A percentile compares a stretch with the other conserved stretches of the same genome.
Evolutionary conservation across 2,888 invertebrate genomes (phyloP).

Genomic region (Meandrusa payeni): DNA sequence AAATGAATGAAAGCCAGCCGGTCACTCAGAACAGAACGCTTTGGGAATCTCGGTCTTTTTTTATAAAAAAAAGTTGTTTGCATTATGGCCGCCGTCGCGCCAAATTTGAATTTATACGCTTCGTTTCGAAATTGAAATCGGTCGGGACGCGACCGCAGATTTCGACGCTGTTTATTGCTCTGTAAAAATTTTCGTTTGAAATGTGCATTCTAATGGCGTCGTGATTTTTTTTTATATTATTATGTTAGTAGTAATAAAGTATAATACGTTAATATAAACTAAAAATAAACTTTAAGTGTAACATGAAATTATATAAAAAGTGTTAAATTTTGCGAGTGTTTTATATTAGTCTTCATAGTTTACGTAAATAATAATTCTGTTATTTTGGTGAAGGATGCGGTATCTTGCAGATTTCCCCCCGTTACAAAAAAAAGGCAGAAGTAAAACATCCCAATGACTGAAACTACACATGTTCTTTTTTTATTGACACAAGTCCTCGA

Average conservation of each 20-base stretch:
- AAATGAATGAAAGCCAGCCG: constrained; percentile 24
- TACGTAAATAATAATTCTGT: too few relatives aligned
- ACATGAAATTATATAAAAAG: too few relatives aligned
- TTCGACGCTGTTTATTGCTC: constrained; percentile 32
- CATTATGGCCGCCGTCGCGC: constrained; percentile 49
- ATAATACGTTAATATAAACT: neutral
- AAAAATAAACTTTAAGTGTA: too few relatives aligned
- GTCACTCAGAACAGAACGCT: constrained; percentile 35
- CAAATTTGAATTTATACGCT: constrained; percentile 55
- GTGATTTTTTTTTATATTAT: constrained; percentile 9
- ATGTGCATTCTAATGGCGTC: constrained; percentile 18
- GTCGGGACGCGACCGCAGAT: constrained; percentile 42
- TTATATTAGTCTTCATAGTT: too few relatives aligned
- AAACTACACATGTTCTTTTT: constrained; percentile 8
- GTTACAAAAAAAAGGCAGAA: too few relatives aligned
- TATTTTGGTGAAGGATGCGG: too few relatives aligned
- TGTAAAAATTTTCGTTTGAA: constrained; percentile 31
- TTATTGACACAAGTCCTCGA: constrained; percentile 5
- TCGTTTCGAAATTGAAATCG: constrained; percentile 47
- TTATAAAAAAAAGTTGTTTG: constrained; percentile 50
- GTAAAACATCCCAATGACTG: constrained; percentile 7
- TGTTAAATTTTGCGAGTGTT: too few relatives aligned
- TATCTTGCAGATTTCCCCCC: too few relatives aligned
- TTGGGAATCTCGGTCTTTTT: constrained; percentile 39
- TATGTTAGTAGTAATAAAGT: constrained; percentile 1